phyloP scores from a whole-genome alignment of 2,888 invertebrate species.

The Agriopis leucophaearia region DNA sequence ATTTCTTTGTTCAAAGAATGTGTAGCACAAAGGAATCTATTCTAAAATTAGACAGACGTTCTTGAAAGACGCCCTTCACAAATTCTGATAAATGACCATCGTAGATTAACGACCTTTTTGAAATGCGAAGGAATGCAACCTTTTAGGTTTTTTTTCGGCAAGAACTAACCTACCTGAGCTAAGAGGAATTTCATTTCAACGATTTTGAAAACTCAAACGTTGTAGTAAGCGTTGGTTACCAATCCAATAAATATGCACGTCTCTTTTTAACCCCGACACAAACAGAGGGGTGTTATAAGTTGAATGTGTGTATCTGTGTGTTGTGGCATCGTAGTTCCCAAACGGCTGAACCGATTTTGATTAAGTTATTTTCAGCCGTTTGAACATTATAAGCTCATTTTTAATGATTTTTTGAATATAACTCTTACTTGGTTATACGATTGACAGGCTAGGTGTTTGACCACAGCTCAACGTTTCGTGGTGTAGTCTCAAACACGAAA shows the following conservation, averaged over 20 bases:
- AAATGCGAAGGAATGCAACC: constrained; percentile 30
- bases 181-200: constrained; percentile 19
- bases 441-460: too few relatives aligned
- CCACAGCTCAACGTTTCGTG: too few relatives aligned
- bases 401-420: too few relatives aligned
- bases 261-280: too few relatives aligned
- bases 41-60: constrained; percentile 22
- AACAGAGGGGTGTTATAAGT: too few relatives aligned
- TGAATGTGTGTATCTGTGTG: too few relatives aligned
- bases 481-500: not conserved
- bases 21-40: constrained; percentile 19
- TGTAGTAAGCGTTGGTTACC: not conserved
- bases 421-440: too few relatives aligned
- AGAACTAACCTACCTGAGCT: not conserved
- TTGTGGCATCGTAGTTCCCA: too few relatives aligned
- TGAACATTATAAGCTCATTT: too few relatives aligned
- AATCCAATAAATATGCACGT: not conserved
- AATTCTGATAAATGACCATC: constrained; percentile 35
- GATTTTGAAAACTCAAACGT: constrained; percentile 14
- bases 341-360: too few relatives aligned
- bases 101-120: constrained; percentile 29
- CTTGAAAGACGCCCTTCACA: constrained; percentile 29
- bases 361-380: too few relatives aligned
- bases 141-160: constrained; percentile 36
- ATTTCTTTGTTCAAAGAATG: constrained; percentile 20